phyloP scores from a whole-genome alignment of 2,113 vertebrate genomes.

The Cyphomyrus plagiostoma region DNA sequence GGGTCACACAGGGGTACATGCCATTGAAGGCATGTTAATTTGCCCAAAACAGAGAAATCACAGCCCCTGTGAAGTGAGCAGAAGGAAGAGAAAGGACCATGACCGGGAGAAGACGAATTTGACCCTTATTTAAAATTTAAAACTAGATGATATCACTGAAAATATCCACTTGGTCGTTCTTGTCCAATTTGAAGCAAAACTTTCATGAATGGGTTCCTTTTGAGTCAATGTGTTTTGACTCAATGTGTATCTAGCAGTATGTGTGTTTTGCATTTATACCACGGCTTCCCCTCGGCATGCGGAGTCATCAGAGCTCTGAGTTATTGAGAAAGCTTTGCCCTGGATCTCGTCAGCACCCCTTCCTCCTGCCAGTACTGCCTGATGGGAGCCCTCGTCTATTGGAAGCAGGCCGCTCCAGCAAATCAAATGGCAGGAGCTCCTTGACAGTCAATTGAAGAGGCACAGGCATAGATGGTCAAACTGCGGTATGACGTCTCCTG shows the following conservation, averaged over 20 bases:
- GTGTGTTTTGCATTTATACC: neutral
- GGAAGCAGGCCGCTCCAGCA: constrained; percentile 24
- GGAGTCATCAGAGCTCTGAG: constrained; percentile 46
- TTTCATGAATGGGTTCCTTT: neutral
- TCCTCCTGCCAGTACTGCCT: constrained; percentile 35
- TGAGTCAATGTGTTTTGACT: too few relatives aligned
- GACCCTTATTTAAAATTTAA: neutral
- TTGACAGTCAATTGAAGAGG: neutral
- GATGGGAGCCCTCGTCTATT: constrained; percentile 32
- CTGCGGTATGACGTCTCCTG: neutral
- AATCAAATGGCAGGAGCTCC: constrained; percentile 36
- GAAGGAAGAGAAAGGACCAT: neutral
- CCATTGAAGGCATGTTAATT: neutral
- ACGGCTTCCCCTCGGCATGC: constrained; percentile 37
- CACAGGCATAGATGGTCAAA: neutral
- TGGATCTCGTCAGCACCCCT: constrained; percentile 52
- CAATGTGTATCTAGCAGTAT: too few relatives aligned
- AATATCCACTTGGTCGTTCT: neutral
- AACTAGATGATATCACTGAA: neutral
- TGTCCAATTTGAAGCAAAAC: neutral
- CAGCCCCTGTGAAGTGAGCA: neutral
- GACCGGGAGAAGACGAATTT: neutral
- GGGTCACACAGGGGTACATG: neutral
- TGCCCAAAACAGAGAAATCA: neutral
- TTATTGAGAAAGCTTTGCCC: constrained; percentile 42